Base-by-base conservation (phyloP, 2,888 invertebrate species). In the Drosophila niveifrons region DNA sequence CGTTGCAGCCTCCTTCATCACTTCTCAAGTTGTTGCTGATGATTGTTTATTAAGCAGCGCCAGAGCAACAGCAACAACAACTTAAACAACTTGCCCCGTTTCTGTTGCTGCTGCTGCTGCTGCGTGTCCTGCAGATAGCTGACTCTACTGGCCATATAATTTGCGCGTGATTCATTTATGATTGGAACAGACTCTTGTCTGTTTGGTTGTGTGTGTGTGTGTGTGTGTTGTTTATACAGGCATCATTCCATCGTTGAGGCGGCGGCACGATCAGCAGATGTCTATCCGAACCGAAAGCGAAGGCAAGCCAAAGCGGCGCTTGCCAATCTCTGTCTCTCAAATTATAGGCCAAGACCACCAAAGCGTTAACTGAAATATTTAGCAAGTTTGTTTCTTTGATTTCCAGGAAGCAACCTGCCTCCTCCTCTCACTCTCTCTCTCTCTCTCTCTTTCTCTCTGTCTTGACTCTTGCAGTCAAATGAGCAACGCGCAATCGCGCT, bases 261-360 rank as follows among this genome's bases (percentile, higher is more conserved):
- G n/a, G 69, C 69, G 72, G 82, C 82, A 78, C 79, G 75, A 78
- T 74, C 79, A 52, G 66, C 72, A 67, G 83, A 80, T 83, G 78
- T 74, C 84, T 83, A 81, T 72, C 51, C 62, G 6, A 23, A 23
- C 6, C 23, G 4, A 23, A 17, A 17, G 29, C 29, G 7, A 29
- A 6, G 29, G 29, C 29, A 9, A 10, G 31, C 9, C 31, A 10
- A 69, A 70, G 72, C 73, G 66, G 68, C 80, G 72, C 79, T 73
- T 64, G 78, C 68, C 68, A 73, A 78, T 78, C 81, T 77, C 73
- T 15, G 84, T 41, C n/a, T 18, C 18, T 13, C 89, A 89, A 90
- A 90, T 90, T 88, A 90, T 89, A 88, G 86, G 82, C 83, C 81
- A 80, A 83, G 88, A 90, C 90, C 90, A 88, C 82, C 84, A 90